Conservation (phyloP, 2,888 invertebrate species). For the Lutraria lutraria region DNA sequence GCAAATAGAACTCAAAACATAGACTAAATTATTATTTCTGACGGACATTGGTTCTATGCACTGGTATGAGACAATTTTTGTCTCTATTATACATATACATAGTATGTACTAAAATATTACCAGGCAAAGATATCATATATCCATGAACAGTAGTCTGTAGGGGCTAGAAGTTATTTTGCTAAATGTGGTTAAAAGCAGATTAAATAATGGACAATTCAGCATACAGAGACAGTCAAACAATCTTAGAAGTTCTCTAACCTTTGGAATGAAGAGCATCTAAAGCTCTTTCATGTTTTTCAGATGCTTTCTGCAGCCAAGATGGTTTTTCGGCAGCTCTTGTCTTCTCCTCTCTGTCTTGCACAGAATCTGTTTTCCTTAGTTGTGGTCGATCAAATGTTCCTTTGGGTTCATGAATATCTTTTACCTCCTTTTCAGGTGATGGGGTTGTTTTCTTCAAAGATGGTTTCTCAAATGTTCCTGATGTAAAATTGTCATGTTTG, state of each 20-base stretch:
- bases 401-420: conserved; percentile 60
- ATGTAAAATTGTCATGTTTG: conserved; percentile 33
- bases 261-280: conserved; percentile 66
- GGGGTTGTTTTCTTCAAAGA: conserved; percentile 59
- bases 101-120: no score
- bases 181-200: no score
- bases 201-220: no score
- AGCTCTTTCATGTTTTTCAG: conserved; percentile 69
- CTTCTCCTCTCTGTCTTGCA: conserved; percentile 40
- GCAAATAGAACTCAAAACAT: no score
- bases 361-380: conserved; percentile 57
- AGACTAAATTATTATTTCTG: no score
- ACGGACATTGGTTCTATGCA: no score
- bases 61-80: no score
- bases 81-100: no score
- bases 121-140: no score
- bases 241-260: conserved; percentile 57
- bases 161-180: no score
- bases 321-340: conserved; percentile 54
- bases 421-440: conserved; percentile 63
- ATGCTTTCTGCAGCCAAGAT: conserved; percentile 67
- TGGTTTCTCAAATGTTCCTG: conserved; percentile 66
- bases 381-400: conserved; percentile 71
- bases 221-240: not conserved
- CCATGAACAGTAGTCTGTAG: no score